These are phyloP conservation scores for Brachionus plicatilis DNA, from an alignment of 1,140 invertebrate genomes.

Conservation along the genomic window DNA sequence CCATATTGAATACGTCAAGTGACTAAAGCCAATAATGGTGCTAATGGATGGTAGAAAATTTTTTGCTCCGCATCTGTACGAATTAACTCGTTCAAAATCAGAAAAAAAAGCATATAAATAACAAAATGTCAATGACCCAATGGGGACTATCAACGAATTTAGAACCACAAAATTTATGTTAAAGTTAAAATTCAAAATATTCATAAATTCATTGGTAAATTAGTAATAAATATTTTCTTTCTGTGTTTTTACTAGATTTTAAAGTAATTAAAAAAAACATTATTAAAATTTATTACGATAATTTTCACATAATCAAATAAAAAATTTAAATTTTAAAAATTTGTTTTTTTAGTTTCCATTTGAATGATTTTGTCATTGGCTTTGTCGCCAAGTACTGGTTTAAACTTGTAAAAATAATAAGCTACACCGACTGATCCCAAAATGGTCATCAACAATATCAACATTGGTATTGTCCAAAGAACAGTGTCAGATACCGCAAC, in stretches of 20 bases:
- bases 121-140: neutral
- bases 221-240: neutral
- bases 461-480: neutral
- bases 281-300: slow-evolving; percentile 3
- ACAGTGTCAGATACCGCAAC: neutral
- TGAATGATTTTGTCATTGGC: neutral
- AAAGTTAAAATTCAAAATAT: neutral
- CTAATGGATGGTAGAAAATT: slow-evolving; percentile 18
- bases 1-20: neutral
- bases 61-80: neutral
- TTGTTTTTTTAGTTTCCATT: neutral
- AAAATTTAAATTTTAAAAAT: neutral
- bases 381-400: neutral
- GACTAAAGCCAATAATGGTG: neutral
- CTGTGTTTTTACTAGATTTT: neutral
- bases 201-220: neutral
- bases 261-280: neutral
- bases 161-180: neutral
- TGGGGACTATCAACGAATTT: neutral
- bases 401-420: neutral
- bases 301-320: neutral
- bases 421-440: neutral
- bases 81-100: neutral
- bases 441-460: neutral
- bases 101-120: neutral